Conservation (phyloP, 2,888 invertebrate species). For the Anaspis maculata region DNA sequence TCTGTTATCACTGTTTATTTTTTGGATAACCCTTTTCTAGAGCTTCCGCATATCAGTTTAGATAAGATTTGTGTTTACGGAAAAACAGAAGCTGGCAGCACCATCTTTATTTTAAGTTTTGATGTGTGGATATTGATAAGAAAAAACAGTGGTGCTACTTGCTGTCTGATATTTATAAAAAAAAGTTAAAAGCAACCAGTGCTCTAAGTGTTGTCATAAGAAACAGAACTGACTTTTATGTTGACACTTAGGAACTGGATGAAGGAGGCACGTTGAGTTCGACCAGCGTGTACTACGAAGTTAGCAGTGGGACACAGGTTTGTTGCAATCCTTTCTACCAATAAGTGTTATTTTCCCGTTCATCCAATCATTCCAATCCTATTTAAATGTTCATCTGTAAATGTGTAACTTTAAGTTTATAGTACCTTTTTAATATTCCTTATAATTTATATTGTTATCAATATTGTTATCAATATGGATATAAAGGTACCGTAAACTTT, state of each 20-base stretch:
- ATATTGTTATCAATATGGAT: too few species aligned
- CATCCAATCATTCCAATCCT: conserved; percentile 2
- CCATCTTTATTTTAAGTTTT: conserved; percentile 1
- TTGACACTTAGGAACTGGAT: conserved; percentile 43
- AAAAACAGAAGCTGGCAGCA: conserved; percentile 8
- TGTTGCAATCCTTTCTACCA: conserved; percentile 38
- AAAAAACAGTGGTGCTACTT: conserved; percentile 6
- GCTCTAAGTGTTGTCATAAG: conserved; percentile 39
- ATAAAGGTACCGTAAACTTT: too few species aligned
- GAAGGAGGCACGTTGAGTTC: conserved; percentile 39
- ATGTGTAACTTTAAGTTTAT: too few species aligned
- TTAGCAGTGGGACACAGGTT: conserved; percentile 41
- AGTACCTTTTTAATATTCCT: too few species aligned
- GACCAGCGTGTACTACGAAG: conserved; percentile 39
- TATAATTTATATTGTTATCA: too few species aligned
- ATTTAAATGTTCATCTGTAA: too few species aligned
- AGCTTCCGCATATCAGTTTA: conserved; percentile 34
- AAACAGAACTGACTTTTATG: conserved; percentile 30
- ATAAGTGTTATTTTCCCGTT: too few species aligned
- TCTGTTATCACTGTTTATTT: conserved; percentile 22
- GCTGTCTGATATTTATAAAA: conserved; percentile 2
- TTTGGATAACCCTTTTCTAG: conserved; percentile 44
- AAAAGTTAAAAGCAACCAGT: conserved; percentile 25
- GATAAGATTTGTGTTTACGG: conserved; percentile 3
- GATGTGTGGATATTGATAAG: too few species aligned